Conservation (phyloP, 2,888 invertebrate species). For the Cephus nigrinus region DNA sequence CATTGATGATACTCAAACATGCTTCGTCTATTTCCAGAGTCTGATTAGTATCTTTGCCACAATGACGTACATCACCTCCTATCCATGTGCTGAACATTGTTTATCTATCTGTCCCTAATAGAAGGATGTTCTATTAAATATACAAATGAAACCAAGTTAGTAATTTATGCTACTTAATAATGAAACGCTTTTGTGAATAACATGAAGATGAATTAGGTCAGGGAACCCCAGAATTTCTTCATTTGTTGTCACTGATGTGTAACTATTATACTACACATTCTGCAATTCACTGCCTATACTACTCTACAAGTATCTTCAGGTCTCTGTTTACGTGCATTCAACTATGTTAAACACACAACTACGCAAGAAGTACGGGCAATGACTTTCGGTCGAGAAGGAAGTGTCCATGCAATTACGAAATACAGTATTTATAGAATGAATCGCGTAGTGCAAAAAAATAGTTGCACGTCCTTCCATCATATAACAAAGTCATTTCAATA, state of each 20-base stretch:
- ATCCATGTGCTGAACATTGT: not conserved
- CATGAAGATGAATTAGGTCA: not conserved
- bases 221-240: not conserved
- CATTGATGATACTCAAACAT: constrained; percentile 53
- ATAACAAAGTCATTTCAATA: not conserved
- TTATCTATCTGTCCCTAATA: not conserved
- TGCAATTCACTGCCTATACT: too few relatives aligned
- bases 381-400: not conserved
- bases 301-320: too few relatives aligned
- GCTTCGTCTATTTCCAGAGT: constrained; percentile 58
- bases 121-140: not conserved
- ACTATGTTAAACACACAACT: too few relatives aligned
- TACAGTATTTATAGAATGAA: not conserved
- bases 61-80: not conserved
- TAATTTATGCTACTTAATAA: not conserved
- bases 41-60: constrained; percentile 28
- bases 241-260: not conserved
- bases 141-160: not conserved
- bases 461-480: not conserved
- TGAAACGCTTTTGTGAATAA: not conserved
- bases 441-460: not conserved
- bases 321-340: too few relatives aligned
- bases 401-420: not conserved
- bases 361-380: too few relatives aligned
- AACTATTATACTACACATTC: not conserved